Evolutionary conservation across 2,888 invertebrate species (phyloP), one percentile per base, ranked within the genome.

Genomic region (Aricia artaxerxes): DNA sequence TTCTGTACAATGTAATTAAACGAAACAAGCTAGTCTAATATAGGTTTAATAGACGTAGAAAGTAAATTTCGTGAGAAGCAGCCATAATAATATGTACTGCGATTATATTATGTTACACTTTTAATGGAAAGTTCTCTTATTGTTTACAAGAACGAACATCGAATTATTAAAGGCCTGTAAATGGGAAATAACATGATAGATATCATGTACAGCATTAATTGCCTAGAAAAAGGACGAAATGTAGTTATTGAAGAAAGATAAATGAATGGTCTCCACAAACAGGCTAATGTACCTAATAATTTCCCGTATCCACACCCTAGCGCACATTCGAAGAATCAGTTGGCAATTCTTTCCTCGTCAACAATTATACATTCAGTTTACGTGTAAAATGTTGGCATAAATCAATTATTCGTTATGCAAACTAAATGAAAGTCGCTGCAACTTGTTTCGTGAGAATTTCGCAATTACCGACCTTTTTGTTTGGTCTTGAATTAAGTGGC

Each of bases 71-170:
- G 76, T 76, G 76, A 31, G 76, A 76, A 76, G 57, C 76, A 16
- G 53, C 35, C 57, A 53, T 53, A 76, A 75, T 75, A 75, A 76
- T 76, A 76, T 76, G 76, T 76, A 38, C 57, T 57, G 76, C 57
- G 53, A 53, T 76, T 76, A 57, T 76, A 76, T 76, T 76, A 76
- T 76, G 76, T 76, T 57, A 76, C 57, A 76, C 76, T 76, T 57
- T 76, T 76, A 35, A 53, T 76, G 76, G 76, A 76, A 76, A 76
- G 57, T 76, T 76, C 31, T 35, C 31, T 57, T 53, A 53, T 76
- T 75, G 75, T 75, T 75, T 13, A 49, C 24, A 75, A 75, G 11
- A 75, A 53, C 53, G 53, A 24, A 53, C 53, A 9, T 44, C n/a
- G 35, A 69, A 73, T 40, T 44, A 24, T 44, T 5, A 31, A 11